phyloP scores from a whole-genome alignment of 2,888 invertebrate species.

The Heterodera filipjevi region DNA sequence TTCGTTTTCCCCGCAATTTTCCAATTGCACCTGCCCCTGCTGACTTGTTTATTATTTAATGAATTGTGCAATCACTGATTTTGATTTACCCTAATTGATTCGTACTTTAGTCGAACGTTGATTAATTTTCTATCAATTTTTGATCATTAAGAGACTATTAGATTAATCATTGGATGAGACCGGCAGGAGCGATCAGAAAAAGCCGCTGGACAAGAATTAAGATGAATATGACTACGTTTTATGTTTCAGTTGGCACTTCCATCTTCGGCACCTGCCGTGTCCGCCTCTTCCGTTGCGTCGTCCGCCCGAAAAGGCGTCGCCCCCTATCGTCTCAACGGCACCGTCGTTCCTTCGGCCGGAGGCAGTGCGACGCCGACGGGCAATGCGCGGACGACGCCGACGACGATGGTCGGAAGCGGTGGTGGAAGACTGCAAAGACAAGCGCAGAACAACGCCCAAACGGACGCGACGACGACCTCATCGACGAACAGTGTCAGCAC shows the following conservation, averaged over 20 bases:
- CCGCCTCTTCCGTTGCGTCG: neutral
- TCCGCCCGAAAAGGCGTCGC: slow-evolving; percentile 3
- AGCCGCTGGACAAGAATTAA: too few relatives aligned
- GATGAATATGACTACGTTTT: too few relatives aligned
- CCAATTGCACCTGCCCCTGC: too few relatives aligned
- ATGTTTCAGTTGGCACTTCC: slow-evolving; percentile 13
- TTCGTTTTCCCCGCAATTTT: slow-evolving; percentile 7
- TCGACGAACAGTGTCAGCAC: neutral
- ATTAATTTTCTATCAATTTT: too few relatives aligned
- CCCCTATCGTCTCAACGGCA: slow-evolving; percentile 10
- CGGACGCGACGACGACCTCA: neutral
- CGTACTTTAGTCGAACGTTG: too few relatives aligned
- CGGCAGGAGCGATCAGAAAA: too few relatives aligned
- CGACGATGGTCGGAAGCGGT: neutral
- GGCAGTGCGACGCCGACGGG: slow-evolving; percentile 25
- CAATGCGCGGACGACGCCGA: slow-evolving; percentile 18
- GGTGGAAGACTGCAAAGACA: neutral
- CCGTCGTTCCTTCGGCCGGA: neutral
- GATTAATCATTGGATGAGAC: too few relatives aligned
- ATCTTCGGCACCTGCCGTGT: neutral
- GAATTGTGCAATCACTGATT: too few relatives aligned
- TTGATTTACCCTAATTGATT: too few relatives aligned
- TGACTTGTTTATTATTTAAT: too few relatives aligned
- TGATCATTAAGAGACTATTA: too few relatives aligned
- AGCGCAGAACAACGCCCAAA: slow-evolving; percentile 5